These are phyloP conservation scores for Sebastes nivosus DNA, from an alignment of 2,797 vertebrate genomes.

Conservation along the genomic window DNA sequence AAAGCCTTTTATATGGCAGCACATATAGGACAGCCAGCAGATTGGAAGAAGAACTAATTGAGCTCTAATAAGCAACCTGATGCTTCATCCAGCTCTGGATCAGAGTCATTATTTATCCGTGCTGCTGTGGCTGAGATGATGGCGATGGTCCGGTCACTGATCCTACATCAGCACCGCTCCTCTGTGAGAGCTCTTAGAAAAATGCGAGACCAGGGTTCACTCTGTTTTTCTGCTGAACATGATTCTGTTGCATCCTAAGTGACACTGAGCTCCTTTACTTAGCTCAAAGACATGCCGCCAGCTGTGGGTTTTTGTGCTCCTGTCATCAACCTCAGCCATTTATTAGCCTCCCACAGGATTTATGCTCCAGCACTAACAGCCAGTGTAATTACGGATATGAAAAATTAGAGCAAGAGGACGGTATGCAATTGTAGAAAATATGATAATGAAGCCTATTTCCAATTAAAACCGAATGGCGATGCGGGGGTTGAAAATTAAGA, in stretches of 20 bases:
- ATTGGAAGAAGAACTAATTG: slow-evolving; percentile 1
- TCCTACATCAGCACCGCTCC: slow-evolving; percentile 23
- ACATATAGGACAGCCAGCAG: neutral
- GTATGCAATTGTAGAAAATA: slow-evolving; percentile 55
- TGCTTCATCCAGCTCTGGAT: slow-evolving; percentile 15
- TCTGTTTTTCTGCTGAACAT: slow-evolving; percentile 29
- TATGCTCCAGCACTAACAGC: slow-evolving; percentile 54
- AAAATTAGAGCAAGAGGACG: slow-evolving; percentile 51
- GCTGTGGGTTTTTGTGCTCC: slow-evolving; percentile 58
- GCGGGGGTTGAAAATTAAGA: slow-evolving; percentile 44
- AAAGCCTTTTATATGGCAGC: neutral
- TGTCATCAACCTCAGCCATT: slow-evolving; percentile 60
- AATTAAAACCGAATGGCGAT: slow-evolving; percentile 45
- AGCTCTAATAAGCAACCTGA: slow-evolving; percentile 16
- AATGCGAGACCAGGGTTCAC: slow-evolving; percentile 24
- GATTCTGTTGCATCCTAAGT: slow-evolving; percentile 30
- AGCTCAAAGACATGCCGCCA: slow-evolving; percentile 54
- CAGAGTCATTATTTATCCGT: slow-evolving; percentile 22
- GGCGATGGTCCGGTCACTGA: neutral
- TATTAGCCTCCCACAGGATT: slow-evolving; percentile 69
- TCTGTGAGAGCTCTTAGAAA: slow-evolving; percentile 34
- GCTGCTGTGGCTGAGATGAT: slow-evolving; percentile 6
- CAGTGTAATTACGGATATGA: slow-evolving; percentile 62
- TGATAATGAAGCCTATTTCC: slow-evolving; percentile 55
- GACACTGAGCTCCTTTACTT: slow-evolving; percentile 54